Evolutionary conservation across 2,113 vertebrate genomes (phyloP).

Genomic region (pig (Sus scrofa)): T2T-Sscrofa CM000827.6:111045001-111045500

Average conservation of each 20-base stretch:
- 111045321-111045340: background rate
- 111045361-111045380: background rate
- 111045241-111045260: background rate
- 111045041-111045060: constrained; percentile 70
- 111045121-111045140: constrained; percentile 72
- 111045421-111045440: too few relatives aligned
- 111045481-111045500: background rate
- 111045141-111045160: constrained; percentile 74
- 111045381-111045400: background rate
- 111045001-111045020: constrained; percentile 61
- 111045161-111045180: constrained; percentile 69
- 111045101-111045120: constrained; percentile 71
- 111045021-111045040: constrained; percentile 60
- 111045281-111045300: background rate
- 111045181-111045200: constrained; percentile 60
- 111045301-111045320: background rate
- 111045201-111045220: background rate
- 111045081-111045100: constrained; percentile 67
- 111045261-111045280: background rate
- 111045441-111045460: background rate
- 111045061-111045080: constrained; percentile 67
- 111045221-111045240: background rate
- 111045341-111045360: background rate
- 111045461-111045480: too few relatives aligned
- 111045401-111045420: background rate